Base-by-base conservation (phyloP, 2,888 invertebrate species). In the Cistogaster globosa region DNA sequence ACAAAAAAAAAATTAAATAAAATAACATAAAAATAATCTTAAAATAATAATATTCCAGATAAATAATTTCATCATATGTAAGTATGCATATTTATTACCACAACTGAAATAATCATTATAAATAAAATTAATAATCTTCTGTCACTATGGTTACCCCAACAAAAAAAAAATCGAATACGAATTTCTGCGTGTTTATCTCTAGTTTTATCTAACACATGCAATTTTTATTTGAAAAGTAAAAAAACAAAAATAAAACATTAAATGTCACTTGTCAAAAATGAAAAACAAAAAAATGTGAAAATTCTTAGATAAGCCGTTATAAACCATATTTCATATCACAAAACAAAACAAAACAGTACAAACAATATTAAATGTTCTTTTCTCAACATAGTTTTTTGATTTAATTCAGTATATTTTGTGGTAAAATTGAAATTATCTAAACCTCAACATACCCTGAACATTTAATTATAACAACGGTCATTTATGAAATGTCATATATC, bases 11-110 rank as follows among this genome's bases (percentile, higher is more conserved):
- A 68, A 12, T 9, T 3, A 60, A 62, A 60, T 5, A 22, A 26
- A 55, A 18, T 22, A 62, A 69, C 32, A 38, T n/a, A 45, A 63
- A 72, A 65, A 65, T 72, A 72, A 72, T 79, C 79, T 72, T 65
- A 79, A 62, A 79, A 79, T 58, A 79, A 79, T 65, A 79, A 58
- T 20, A 11, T n/a, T 0, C 9, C 11, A 42, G 18, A 75, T 42
- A 42, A 11, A 7, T 1, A 48, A n/a, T n/a, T 16, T 48, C 7
- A 16, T 48, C 16, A 48, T 16, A 48, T n/a, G n/a, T 48, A 48
- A 48, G 48, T 48, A 48, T 48, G n/a, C 7, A 7, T n/a, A 48
- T 42, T 42, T 42, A 42, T 1, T 38, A 38, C 6, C 1, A 8
- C 51, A 51, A 51, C 51, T 18, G 18, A 53, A 53, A 18, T 51